Percentiles rank a stretch among this genome's conserved stretches.
Conservation (phyloP, 2,797 vertebrate genomes). For the Melanotaenia trifasciata region DNA sequence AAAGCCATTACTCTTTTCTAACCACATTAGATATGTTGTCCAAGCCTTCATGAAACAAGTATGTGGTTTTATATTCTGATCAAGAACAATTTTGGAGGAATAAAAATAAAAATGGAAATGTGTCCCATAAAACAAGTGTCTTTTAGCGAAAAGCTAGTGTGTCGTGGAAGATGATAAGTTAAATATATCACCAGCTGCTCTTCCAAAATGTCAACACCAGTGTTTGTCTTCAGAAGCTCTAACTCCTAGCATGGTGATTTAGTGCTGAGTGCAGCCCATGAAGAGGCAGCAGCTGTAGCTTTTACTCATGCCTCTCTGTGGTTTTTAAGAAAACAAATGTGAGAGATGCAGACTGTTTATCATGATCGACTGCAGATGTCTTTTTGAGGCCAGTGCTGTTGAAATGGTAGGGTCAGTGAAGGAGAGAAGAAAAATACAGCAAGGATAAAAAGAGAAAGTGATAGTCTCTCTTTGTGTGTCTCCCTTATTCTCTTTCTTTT, state of each 20-base stretch:
- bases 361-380: constrained; percentile 76
- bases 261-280: constrained; percentile 33
- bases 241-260: constrained; percentile 35
- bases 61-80: not conserved
- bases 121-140: not conserved
- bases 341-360: constrained; percentile 66
- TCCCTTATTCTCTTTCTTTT: constrained; percentile 37
- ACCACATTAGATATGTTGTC: not conserved
- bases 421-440: constrained; percentile 65
- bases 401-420: constrained; percentile 66
- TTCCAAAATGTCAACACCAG: constrained; percentile 15
- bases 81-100: constrained; percentile 5
- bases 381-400: constrained; percentile 64
- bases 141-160: constrained; percentile 10
- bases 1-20: not conserved
- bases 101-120: constrained; percentile 12
- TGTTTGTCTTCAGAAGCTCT: constrained; percentile 11
- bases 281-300: constrained; percentile 62
- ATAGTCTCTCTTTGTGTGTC: constrained; percentile 54
- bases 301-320: constrained; percentile 58
- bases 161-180: constrained; percentile 8
- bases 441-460: constrained; percentile 62
- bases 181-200: constrained; percentile 32
- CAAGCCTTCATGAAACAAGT: not conserved
- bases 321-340: constrained; percentile 70